A percentile compares a stretch with the other conserved stretches of the same genome.
phyloP scores from a whole-genome alignment of 2,888 invertebrate genomes.

The Tipula confusa region DNA sequence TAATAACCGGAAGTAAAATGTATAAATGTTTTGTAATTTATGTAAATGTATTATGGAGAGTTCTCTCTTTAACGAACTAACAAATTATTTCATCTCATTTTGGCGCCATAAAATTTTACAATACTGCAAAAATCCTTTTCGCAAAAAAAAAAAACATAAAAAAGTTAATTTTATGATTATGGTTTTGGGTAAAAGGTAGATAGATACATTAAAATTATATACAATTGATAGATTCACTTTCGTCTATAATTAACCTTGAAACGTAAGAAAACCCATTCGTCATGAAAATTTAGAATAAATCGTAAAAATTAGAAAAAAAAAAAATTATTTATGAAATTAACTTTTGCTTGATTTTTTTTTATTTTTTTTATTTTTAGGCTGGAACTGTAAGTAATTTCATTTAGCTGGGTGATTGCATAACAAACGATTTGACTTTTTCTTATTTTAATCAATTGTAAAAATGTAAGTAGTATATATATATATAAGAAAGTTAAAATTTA shows the following conservation, averaged over 20 bases:
- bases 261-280: background rate
- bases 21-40: too few species aligned
- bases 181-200: background rate
- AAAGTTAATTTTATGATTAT: background rate
- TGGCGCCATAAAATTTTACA: background rate
- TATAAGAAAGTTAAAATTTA: background rate
- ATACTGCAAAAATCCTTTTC: background rate
- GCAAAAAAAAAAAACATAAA: too few species aligned
- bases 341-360: background rate
- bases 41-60: too few species aligned
- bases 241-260: background rate
- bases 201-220: background rate
- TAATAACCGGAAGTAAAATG: background rate
- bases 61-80: too few species aligned
- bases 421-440: background rate
- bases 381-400: conserved; percentile 9
- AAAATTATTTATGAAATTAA: too few species aligned
- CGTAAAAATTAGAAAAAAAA: background rate
- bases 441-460: background rate
- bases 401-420: background rate
- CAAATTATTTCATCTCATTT: background rate
- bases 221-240: background rate
- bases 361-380: background rate
- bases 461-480: too few species aligned
- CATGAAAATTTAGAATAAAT: background rate